Conservation (phyloP, 2,113 vertebrate genomes). For the Ictalurus furcatus region DNA sequence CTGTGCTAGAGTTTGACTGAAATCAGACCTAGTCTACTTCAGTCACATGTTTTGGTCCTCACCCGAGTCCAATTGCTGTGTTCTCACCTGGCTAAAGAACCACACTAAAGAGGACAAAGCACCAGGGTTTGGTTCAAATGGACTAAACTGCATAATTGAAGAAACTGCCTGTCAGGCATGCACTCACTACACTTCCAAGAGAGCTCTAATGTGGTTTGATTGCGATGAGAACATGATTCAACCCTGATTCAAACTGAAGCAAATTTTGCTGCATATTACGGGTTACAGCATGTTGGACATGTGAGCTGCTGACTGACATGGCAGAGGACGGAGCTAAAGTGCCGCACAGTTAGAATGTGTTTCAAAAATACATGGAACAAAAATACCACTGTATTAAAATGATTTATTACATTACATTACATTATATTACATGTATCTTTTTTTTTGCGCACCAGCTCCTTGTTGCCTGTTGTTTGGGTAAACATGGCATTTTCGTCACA, state of each 20-base stretch:
- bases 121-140: not conserved
- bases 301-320: not conserved
- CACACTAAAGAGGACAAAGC: not conserved
- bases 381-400: not conserved
- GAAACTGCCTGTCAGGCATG: slow-evolving; percentile 1
- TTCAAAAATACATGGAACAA: not conserved
- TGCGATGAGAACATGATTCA: not conserved
- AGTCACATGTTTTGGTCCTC: not conserved
- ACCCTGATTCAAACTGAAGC: not conserved
- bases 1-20: not conserved
- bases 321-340: not conserved
- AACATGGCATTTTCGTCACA: not conserved
- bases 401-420: not conserved
- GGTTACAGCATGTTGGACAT: not conserved
- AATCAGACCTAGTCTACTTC: not conserved
- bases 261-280: not conserved
- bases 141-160: not conserved
- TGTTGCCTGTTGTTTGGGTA: not conserved
- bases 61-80: not conserved
- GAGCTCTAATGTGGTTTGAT: not conserved
- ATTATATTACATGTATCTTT: not conserved
- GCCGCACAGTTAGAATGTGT: not conserved
- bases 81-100: slow-evolving; percentile 22
- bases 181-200: not conserved
- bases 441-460: not conserved